Evolutionary conservation across 2,888 invertebrate genomes (phyloP).

Genomic region (Crematogaster levior): DNA sequence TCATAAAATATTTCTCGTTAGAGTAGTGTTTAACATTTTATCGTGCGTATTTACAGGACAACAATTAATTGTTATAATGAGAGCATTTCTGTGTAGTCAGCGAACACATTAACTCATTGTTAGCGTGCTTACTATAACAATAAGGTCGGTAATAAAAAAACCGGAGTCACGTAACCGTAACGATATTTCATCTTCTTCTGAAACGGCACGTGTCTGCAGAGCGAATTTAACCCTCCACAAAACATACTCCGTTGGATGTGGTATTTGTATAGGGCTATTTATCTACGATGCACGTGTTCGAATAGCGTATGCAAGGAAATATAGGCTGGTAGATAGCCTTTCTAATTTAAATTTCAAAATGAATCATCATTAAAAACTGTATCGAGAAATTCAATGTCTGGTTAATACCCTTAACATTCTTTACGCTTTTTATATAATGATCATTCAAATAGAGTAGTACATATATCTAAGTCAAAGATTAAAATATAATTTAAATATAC

Average conservation of each 20-base stretch:
- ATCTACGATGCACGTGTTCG: constrained; percentile 45
- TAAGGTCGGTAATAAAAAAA: constrained; percentile 54
- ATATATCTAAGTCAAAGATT: background rate
- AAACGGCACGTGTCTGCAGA: constrained; percentile 71
- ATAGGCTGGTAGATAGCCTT: background rate
- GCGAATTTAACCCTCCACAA: constrained; percentile 68
- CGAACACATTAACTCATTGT: constrained; percentile 32
- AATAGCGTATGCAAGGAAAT: constrained; percentile 1
- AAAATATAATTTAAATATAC: no score
- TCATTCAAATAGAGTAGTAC: background rate
- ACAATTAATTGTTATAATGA: background rate
- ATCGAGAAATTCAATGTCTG: background rate
- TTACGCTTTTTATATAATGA: background rate
- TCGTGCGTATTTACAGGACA: background rate
- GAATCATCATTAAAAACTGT: background rate
- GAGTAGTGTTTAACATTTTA: background rate
- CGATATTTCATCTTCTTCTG: constrained; percentile 51
- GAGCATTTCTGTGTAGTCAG: constrained; percentile 8
- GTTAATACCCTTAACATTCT: background rate
- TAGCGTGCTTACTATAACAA: constrained; percentile 52
- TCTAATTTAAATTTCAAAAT: constrained; percentile 47
- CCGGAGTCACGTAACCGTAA: constrained; percentile 47
- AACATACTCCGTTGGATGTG: constrained; percentile 64
- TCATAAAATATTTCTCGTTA: background rate
- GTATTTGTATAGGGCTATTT: constrained; percentile 70